Evolutionary conservation across 2,888 invertebrate genomes (phyloP).

Genomic region (Pristionchus fissidentatus): DNA sequence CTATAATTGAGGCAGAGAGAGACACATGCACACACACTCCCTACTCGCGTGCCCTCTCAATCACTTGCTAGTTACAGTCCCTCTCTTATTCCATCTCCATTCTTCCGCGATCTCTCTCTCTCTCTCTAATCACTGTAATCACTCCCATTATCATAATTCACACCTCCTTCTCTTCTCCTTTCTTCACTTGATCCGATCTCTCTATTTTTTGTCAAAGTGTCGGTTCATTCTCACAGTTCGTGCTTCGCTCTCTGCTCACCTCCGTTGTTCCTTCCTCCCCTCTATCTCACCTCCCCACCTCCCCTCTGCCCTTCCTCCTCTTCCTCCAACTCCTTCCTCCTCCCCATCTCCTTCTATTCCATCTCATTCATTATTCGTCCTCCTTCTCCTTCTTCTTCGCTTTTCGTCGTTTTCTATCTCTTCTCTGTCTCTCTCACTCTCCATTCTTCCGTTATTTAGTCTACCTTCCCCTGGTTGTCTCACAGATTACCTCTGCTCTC

Average conservation of each 20-base stretch:
- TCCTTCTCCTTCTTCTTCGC: neutral
- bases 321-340: neutral
- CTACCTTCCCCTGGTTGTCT: neutral
- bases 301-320: neutral
- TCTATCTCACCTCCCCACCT: neutral
- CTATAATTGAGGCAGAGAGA: slow-evolving; percentile 19
- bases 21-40: neutral
- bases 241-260: neutral
- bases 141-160: slow-evolving; percentile 35
- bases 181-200: neutral
- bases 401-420: slow-evolving; percentile 30
- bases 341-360: slow-evolving; percentile 37
- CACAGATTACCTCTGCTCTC: neutral
- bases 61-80: neutral
- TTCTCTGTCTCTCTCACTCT: slow-evolving; percentile 2
- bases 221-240: neutral
- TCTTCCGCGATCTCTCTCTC: neutral
- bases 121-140: slow-evolving; percentile 1
- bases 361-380: slow-evolving; percentile 39
- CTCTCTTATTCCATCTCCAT: neutral
- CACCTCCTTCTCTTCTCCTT: slow-evolving; percentile 15
- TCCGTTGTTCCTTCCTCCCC: neutral
- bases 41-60: neutral
- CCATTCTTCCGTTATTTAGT: neutral
- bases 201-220: neutral